These are phyloP conservation scores for Enteromius thamalakanensis DNA, from an alignment of 2,797 vertebrate genomes.

Conservation along the genomic window DNA sequence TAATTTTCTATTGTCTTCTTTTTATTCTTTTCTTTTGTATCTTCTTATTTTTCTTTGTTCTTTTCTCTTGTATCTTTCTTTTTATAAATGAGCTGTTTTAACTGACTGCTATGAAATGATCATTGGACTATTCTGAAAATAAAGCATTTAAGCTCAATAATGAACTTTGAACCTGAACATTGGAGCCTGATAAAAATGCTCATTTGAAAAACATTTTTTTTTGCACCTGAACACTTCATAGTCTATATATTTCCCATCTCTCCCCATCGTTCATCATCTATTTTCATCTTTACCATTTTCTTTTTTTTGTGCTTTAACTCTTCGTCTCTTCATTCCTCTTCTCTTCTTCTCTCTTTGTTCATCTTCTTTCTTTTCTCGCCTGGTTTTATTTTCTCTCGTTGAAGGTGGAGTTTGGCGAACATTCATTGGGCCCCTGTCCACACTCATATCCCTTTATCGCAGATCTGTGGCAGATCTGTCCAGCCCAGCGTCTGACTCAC, in stretches of 20 bases:
- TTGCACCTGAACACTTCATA: background rate
- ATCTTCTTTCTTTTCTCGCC: background rate
- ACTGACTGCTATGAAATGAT: background rate
- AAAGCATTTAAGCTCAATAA: background rate
- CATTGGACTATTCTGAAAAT: background rate
- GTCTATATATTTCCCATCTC: background rate
- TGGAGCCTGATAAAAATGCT: background rate
- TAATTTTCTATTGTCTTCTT: background rate
- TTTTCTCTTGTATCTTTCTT: background rate
- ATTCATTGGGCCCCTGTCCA: conserved; percentile 30
- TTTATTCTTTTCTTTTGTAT: background rate
- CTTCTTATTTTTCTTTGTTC: background rate
- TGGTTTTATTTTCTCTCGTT: conserved; percentile 44
- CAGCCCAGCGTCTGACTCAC: background rate
- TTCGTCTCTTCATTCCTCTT: no score
- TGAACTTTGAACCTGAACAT: background rate
- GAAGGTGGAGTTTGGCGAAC: conserved; percentile 12
- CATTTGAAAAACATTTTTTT: no score
- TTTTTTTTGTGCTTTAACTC: background rate
- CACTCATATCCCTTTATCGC: conserved; percentile 34
- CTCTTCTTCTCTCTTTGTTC: background rate
- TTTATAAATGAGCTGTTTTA: background rate
- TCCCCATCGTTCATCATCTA: background rate
- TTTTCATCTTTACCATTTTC: background rate
- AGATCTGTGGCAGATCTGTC: background rate